These are phyloP conservation scores for Acromyrmex echinatior DNA, from an alignment of 1,140 invertebrate species.

Conservation along the genomic window DNA sequence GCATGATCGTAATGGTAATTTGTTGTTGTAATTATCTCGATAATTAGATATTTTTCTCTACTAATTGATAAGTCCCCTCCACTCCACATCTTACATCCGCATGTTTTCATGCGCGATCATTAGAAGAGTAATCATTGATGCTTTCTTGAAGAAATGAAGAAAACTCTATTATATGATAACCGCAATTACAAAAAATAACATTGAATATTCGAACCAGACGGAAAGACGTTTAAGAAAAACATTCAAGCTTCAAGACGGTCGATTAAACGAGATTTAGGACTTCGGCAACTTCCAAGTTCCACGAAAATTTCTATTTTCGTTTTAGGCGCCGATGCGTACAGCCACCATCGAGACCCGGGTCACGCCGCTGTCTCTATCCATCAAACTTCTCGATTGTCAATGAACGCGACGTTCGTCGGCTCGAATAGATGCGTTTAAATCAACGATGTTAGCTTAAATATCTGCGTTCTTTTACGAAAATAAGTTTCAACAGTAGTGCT, in stretches of 20 bases:
- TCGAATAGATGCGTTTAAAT: slow-evolving; percentile 42
- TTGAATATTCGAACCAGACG: background rate
- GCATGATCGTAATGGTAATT: slow-evolving; percentile 48
- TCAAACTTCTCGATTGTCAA: slow-evolving; percentile 80
- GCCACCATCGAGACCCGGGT: slow-evolving; percentile 82
- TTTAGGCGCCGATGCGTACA: slow-evolving; percentile 80
- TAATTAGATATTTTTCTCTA: background rate
- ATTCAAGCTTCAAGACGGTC: background rate
- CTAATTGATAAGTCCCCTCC: slow-evolving; percentile 14
- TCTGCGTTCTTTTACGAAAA: background rate
- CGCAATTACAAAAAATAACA: background rate
- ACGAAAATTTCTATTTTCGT: slow-evolving; percentile 30
- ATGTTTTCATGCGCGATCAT: slow-evolving; percentile 1
- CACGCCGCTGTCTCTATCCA: slow-evolving; percentile 81
- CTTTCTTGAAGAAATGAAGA: slow-evolving; percentile 3
- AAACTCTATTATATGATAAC: background rate
- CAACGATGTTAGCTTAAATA: background rate
- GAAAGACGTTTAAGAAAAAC: background rate
- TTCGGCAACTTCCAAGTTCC: background rate
- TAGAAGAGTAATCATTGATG: background rate
- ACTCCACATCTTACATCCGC: background rate
- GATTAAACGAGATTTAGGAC: background rate
- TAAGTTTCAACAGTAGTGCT: background rate
- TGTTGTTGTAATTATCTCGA: background rate
- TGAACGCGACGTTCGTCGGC: slow-evolving; percentile 17